Conservation (phyloP, 2,113 vertebrate genomes). For the Suricata suricatta region DNA sequence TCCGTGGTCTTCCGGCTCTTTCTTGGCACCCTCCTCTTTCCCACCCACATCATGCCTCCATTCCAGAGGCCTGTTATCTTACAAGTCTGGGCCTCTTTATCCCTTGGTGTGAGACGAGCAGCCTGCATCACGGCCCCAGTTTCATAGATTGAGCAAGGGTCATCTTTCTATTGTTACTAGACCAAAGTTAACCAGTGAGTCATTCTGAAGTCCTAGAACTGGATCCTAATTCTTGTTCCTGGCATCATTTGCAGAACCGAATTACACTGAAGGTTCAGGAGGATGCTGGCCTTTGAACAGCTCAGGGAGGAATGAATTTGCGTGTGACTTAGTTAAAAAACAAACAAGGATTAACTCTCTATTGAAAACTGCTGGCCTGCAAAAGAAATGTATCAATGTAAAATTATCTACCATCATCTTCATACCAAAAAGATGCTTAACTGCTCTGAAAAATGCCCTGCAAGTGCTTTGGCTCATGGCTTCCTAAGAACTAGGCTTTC, state of each 20-base stretch:
- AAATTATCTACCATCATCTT: background rate
- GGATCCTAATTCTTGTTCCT: slow-evolving; percentile 55
- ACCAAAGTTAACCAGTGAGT: slow-evolving; percentile 68
- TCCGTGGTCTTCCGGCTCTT: background rate
- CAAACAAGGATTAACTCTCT: slow-evolving; percentile 62
- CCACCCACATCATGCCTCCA: background rate
- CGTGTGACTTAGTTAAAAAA: slow-evolving; percentile 41
- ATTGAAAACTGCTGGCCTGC: background rate
- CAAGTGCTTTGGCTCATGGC: background rate
- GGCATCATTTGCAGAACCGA: background rate
- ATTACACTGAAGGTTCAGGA: slow-evolving; percentile 41
- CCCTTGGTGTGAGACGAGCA: background rate
- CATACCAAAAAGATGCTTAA: background rate
- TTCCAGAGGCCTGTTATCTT: background rate
- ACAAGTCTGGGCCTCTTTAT: background rate
- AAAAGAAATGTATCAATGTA: background rate
- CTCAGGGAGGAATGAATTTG: background rate
- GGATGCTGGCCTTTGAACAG: slow-evolving; percentile 7
- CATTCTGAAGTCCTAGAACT: slow-evolving; percentile 46
- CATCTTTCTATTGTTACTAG: slow-evolving; percentile 70
- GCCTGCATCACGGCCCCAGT: slow-evolving; percentile 33
- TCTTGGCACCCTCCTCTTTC: background rate
- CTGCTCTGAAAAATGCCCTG: background rate
- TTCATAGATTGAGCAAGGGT: slow-evolving; percentile 61
- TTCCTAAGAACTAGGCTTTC: background rate